Percentiles rank a stretch among this genome's conserved stretches.
These are phyloP conservation scores for Caenorhabditis macrosperma DNA, from an alignment of 2,888 invertebrate species.

Conservation along the genomic window DNA sequence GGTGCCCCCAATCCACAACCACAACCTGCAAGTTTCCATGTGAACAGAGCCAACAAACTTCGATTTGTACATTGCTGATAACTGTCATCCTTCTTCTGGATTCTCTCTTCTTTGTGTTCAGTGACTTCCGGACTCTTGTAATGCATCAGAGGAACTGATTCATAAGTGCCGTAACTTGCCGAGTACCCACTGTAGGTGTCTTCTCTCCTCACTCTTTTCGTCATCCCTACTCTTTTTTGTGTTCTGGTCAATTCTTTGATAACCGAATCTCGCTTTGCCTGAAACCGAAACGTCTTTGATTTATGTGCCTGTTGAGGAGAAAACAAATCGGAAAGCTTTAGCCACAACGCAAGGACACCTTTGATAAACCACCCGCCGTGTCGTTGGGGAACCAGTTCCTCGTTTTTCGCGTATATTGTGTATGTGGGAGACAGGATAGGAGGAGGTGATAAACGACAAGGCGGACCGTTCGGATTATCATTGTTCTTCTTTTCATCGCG, in stretches of 20 bases:
- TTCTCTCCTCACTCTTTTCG: conserved; percentile 39
- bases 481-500: conserved; percentile 37
- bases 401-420: conserved; percentile 53
- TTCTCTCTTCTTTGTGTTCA: conserved; percentile 50
- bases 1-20: conserved; percentile 72
- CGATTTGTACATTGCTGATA: conserved; percentile 47
- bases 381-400: conserved; percentile 40
- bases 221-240: conserved; percentile 31
- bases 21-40: conserved; percentile 63
- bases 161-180: conserved; percentile 67
- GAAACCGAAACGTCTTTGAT: background rate
- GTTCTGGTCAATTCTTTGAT: conserved; percentile 53
- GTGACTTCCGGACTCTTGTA: conserved; percentile 57
- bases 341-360: conserved; percentile 26
- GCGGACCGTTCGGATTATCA: conserved; percentile 47
- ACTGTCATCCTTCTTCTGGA: conserved; percentile 40
- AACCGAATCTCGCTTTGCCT: conserved; percentile 59
- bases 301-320: background rate
- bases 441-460: conserved; percentile 57
- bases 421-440: conserved; percentile 24
- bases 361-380: conserved; percentile 42
- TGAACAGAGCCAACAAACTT: background rate
- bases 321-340: background rate
- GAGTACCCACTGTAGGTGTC: conserved; percentile 63
- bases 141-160: conserved; percentile 54